phyloP scores from a whole-genome alignment of 2,113 vertebrate species.

The Hoplias malabaricus region DNA sequence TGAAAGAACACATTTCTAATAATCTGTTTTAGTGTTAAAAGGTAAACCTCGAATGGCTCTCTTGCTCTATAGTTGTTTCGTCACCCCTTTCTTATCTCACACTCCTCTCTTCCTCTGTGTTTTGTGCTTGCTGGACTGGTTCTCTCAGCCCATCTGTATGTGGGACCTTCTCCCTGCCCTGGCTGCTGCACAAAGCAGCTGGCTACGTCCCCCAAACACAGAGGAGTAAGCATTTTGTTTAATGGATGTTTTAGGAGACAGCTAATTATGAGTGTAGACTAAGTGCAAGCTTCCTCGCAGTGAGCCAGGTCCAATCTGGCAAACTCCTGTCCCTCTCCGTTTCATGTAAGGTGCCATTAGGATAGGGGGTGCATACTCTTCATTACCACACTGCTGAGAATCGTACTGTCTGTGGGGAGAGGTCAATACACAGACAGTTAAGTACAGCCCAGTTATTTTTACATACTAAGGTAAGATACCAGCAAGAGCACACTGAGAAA shows the following conservation, averaged over 20 bases:
- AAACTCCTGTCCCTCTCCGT: neutral
- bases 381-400: neutral
- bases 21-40: too few relatives aligned
- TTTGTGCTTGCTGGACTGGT: conserved; percentile 54
- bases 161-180: conserved; percentile 52
- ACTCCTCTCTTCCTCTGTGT: conserved; percentile 45
- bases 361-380: neutral
- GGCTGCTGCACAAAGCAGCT: neutral
- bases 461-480: neutral
- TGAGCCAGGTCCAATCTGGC: conserved; percentile 14
- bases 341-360: neutral
- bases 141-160: conserved; percentile 70
- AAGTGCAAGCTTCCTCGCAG: neutral
- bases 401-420: neutral
- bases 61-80: neutral
- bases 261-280: conserved; percentile 26
- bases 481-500: neutral
- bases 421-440: neutral
- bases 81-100: conserved; percentile 47
- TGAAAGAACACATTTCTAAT: too few relatives aligned
- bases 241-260: neutral
- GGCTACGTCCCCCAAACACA: neutral
- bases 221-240: neutral
- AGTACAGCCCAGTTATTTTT: neutral
- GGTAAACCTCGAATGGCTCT: neutral